Evolutionary conservation across 2,113 vertebrate species (phyloP).

Genomic region (Trochalopteron elliotii): DNA sequence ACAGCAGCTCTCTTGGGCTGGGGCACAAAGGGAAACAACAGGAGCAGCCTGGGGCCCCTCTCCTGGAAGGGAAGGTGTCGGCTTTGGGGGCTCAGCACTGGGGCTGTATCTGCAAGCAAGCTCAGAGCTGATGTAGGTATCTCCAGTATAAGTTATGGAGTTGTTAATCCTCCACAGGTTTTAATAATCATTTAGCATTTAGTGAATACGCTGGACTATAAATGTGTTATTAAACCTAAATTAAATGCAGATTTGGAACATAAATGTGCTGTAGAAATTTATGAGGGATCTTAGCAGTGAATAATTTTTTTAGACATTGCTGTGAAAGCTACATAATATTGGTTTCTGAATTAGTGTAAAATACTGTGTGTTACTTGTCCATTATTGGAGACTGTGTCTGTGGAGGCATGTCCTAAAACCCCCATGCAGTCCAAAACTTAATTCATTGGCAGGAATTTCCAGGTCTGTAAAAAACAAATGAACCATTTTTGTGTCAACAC

Average conservation of each 20-base stretch:
- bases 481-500: not conserved
- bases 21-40: not conserved
- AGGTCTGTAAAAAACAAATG: not conserved
- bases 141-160: not conserved
- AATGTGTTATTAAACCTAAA: conserved; percentile 59
- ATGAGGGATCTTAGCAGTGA: conserved; percentile 31
- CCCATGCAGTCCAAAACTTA: not conserved
- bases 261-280: conserved; percentile 46
- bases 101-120: not conserved
- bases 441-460: not conserved
- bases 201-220: not conserved
- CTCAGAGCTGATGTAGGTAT: not conserved
- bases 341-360: conserved; percentile 8
- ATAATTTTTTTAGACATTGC: not conserved
- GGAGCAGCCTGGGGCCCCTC: accelerated
- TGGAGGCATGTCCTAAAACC: not conserved
- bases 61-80: not conserved
- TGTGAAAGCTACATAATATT: not conserved
- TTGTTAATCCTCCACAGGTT: conserved; percentile 46
- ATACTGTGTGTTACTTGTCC: not conserved
- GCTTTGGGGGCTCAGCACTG: not conserved
- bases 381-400: not conserved
- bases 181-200: conserved; percentile 35
- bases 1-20: not conserved
- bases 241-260: conserved; percentile 47